These are phyloP conservation scores for Geotrupes spiniger DNA, from an alignment of 2,888 invertebrate genomes.

Conservation along the genomic window DNA sequence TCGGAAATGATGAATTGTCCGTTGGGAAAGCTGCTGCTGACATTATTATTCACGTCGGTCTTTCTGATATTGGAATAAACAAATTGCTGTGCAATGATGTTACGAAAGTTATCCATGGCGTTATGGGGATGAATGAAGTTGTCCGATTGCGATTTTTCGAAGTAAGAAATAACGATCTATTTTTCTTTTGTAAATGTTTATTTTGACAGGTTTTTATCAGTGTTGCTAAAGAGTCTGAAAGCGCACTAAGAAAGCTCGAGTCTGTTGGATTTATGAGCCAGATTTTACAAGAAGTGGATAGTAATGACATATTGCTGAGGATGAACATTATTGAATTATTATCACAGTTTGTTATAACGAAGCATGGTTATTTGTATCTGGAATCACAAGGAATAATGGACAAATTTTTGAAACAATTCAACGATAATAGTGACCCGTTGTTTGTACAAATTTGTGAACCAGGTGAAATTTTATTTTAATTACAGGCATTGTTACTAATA, in stretches of 20 bases:
- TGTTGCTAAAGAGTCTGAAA: constrained; percentile 60
- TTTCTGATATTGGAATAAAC: constrained; percentile 48
- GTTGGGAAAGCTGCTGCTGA: constrained; percentile 60
- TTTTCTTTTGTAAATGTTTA: constrained; percentile 12
- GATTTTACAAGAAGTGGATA: constrained; percentile 65
- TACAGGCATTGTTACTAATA: neutral
- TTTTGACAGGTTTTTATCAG: constrained; percentile 60
- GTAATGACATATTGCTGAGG: constrained; percentile 72
- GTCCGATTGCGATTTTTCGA: constrained; percentile 64
- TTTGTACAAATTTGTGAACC: constrained; percentile 65
- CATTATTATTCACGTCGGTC: constrained; percentile 55
- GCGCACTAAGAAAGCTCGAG: constrained; percentile 58
- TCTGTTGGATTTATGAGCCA: constrained; percentile 63
- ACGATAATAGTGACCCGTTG: constrained; percentile 61
- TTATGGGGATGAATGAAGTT: constrained; percentile 57
- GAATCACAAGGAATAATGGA: constrained; percentile 65
- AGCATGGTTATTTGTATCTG: constrained; percentile 72
- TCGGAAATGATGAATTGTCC: constrained; percentile 58
- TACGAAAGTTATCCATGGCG: constrained; percentile 57
- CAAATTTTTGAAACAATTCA: constrained; percentile 61
- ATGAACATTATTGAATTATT: constrained; percentile 79
- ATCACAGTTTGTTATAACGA: constrained; percentile 65
- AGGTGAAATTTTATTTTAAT: constrained; percentile 48
- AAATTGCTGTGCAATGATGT: constrained; percentile 56
- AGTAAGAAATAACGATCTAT: constrained; percentile 13